Evolutionary conservation across 2,888 invertebrate genomes (phyloP), one percentile per base, ranked within the genome.

Genomic region (Colletes collaris): DNA sequence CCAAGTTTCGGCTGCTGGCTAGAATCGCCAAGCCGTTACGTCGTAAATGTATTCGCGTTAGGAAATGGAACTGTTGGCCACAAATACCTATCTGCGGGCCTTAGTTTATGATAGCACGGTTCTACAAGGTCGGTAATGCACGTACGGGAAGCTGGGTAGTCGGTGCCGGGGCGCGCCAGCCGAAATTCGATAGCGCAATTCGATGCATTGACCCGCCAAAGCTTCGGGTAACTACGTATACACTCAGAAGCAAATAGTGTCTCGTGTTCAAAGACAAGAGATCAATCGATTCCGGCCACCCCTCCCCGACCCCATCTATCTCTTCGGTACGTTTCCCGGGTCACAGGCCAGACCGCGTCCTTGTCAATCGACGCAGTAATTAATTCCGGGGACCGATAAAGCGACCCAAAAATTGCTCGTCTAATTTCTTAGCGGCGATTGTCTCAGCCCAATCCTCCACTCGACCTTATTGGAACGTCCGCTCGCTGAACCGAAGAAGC

Each of bases 121-220:
- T 76, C 70, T 70, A 69, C 73, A 67, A 79, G 79, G 67, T 55
- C 58, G 66, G 76, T 81, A 76, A 82, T 85, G 79, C 79, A 82
- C 68, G 66, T 65, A 55, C 62, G 64, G 79, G 59, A 67, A 70
- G 58, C 72, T 67, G 64, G 63, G 66, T 77, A 75, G 86, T 85
- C 62, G 76, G 63, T 40, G 63, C 52, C 6, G 68, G 55, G 70
- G 19, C 44, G 63, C 63, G 49, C 78, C 78, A 64, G 37, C 56
- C 66, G 84, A 84, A 85, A 84, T 75, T 77, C 86, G 84, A 84
- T 85, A 79, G 72, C 75, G 86, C 83, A 68, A 85, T 80, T 85
- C 79, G 86, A 84, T 66, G 83, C 86, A 84, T 84, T 83, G 86
- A 84, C 79, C 83, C 77, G 73, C 75, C 79, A 69, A 76, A 77